Evolutionary conservation across 1,140 invertebrate species (phyloP).

Genomic region (Sinonovacula constricta): DNA sequence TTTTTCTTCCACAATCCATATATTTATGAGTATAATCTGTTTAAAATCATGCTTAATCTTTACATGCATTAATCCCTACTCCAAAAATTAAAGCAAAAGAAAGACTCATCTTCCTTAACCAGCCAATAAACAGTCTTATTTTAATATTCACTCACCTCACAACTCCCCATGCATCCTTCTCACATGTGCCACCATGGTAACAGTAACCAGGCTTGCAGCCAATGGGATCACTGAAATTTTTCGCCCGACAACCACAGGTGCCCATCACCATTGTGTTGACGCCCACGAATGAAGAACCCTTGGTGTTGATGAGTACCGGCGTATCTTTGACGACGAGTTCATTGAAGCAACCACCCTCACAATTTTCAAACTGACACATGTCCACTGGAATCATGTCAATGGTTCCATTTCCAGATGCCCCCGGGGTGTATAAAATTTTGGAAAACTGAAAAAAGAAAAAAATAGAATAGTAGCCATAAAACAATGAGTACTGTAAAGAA

Average conservation of each 20-base stretch:
- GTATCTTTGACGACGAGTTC: constrained; percentile 85
- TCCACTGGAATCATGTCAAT: constrained; percentile 99
- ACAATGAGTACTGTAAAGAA: too few species aligned
- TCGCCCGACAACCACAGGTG: constrained; percentile 82
- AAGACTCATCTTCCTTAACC: too few species aligned
- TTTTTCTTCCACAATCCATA: too few species aligned
- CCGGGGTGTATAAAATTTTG: background rate
- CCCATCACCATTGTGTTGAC: constrained; percentile 92
- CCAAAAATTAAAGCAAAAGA: too few species aligned
- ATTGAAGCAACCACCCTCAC: constrained; percentile 95
- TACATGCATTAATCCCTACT: too few species aligned
- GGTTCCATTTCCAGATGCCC: constrained; percentile 82
- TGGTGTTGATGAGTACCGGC: constrained; percentile 97
- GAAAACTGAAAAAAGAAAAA: constrained; percentile 24
- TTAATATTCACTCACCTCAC: too few species aligned
- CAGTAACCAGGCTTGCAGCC: constrained; percentile 93
- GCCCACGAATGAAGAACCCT: constrained; percentile 95
- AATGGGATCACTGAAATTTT: constrained; percentile 51
- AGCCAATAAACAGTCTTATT: too few species aligned
- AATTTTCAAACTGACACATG: constrained; percentile 96
- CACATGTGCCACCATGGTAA: constrained; percentile 95
- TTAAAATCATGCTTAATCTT: too few species aligned
- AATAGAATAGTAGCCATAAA: too few species aligned
- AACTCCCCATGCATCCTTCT: constrained; percentile 86
- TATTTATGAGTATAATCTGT: too few species aligned